Conservation (phyloP, 2,113 vertebrate species). For the Ochotona curzoniae region DNA sequence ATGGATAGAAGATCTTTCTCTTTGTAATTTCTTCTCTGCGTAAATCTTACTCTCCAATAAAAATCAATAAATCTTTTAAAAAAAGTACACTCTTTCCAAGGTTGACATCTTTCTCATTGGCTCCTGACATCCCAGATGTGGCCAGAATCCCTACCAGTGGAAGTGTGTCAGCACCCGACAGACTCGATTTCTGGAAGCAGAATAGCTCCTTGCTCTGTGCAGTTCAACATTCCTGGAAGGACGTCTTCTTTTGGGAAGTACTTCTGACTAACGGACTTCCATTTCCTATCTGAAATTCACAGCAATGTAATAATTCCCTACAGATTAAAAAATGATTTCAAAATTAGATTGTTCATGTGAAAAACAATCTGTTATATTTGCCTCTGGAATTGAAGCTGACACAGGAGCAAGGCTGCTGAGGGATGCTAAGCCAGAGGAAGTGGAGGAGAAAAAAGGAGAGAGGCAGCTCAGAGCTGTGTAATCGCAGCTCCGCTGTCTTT, state of each 20-base stretch:
- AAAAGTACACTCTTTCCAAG: background rate
- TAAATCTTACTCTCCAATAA: too few species aligned
- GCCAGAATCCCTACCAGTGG: background rate
- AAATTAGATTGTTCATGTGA: background rate
- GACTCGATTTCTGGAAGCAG: background rate
- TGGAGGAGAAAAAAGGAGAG: background rate
- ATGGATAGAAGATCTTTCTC: too few species aligned
- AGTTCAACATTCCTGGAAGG: background rate
- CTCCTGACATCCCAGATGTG: background rate
- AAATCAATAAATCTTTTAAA: too few species aligned
- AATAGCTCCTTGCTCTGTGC: background rate
- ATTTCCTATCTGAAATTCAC: background rate
- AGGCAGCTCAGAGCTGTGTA: accelerated
- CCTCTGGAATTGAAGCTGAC: background rate
- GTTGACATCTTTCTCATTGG: background rate
- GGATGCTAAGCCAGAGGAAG: too few species aligned
- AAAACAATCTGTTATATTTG: background rate
- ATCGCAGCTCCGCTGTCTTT: accelerated
- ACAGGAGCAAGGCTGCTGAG: background rate
- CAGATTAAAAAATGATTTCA: background rate
- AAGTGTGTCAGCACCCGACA: background rate
- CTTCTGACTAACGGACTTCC: background rate
- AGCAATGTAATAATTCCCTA: background rate
- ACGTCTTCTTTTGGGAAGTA: background rate
- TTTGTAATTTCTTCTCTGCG: too few species aligned